Base-by-base conservation (phyloP, 2,888 invertebrate species). In the Drosophila macrospina region DNA sequence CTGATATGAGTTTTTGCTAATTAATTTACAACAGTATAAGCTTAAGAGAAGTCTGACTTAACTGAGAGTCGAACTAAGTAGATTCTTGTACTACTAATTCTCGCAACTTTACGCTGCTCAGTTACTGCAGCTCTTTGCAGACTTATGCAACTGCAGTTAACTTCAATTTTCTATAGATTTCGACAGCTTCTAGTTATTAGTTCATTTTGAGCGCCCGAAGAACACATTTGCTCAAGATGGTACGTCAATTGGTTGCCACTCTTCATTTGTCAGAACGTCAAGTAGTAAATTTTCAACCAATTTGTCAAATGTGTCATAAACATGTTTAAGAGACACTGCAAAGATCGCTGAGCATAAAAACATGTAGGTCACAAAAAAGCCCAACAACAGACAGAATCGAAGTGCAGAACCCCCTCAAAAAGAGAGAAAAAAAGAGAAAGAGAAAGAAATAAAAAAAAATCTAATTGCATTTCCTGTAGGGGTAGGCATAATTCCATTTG, bases 391-490 rank as follows among this genome's bases (percentile, higher is more conserved):
- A 16, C 37, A 60, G 32, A 57, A 57, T 51, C 36, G 32, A 54
- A 69, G 42, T 57, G 56, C 63, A 70, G 70, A 70, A 60, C 63
- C 66, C 50, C 61, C 62, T 10, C n/a, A 55, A 6, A 7, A 8
- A 6, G 2, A 7, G 6, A 28, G 6, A 28, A 76, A 61, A 26
- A 69, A 48, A 59, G 16, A 32, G 26, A n/a, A 1, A 16, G 5
- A 15, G 13, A 11, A 15, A 24, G 60, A 63, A 56, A 71, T 68
- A 67, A 15, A 62, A 63, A 60, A 71, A 69, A 67, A 84, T 80
- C 87, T 88, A 85, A 85, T 85, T 88, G 85, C 87, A 87, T 86
- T 86, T 86, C 89, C 85, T 84, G 87, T 77, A 34, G 44, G 57
- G 73, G 64, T 52, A 74, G 26, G 64, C 74, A 80, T 80, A 74